Base-by-base conservation (phyloP, 2,888 invertebrate species). In the Aleiodes leptofemur region DNA sequence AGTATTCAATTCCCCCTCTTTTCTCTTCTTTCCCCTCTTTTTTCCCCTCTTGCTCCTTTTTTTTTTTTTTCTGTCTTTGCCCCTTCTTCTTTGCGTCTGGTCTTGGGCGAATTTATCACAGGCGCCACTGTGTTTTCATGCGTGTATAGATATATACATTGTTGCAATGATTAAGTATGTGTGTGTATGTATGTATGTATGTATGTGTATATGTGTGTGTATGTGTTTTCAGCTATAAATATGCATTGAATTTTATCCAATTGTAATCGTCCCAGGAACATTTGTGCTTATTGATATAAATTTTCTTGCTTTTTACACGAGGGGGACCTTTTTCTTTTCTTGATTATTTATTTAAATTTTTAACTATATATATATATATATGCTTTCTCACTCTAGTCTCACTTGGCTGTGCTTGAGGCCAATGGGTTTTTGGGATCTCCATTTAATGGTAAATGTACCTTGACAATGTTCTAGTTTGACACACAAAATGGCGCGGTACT, bases 1-100 rank as follows among this genome's bases (percentile, higher is more conserved):
- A 68, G 68, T 13, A 51, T 50, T 43, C 68, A 51, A 50, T 68
- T 31, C 68, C 61, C 76, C 23, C 76, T 64, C 59, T 50, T 13
- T 50, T 14, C 50, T 51, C 38, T 53, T 38, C 57, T 43, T 48
- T 23, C 23, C 23, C 23, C 23, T 23, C n/a, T 23, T 2, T 23
- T 68, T 31, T 51, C 61, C 76, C 23, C 76, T 64, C 59, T 50
- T 14, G 23, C 23, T 23, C 23, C 23, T 23, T 23, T 23, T 23
- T 53, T 23, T 23, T 23, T 53, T 38, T 43, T 43, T 48, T 3
- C 29, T n/a, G 34, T 56, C 70, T 48, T 31, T 7, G 31, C 55
- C 43, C 59, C 11, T 43, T 6, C 53, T 16, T 53, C 64, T 64
- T 38, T 66, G 14, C 43, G 55, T 50, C 72, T 72, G n/a, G 61